Percentiles rank a stretch among this genome's conserved stretches.
Conservation (phyloP, 2,797 vertebrate genomes). For the Tenualosa ilisha region DNA sequence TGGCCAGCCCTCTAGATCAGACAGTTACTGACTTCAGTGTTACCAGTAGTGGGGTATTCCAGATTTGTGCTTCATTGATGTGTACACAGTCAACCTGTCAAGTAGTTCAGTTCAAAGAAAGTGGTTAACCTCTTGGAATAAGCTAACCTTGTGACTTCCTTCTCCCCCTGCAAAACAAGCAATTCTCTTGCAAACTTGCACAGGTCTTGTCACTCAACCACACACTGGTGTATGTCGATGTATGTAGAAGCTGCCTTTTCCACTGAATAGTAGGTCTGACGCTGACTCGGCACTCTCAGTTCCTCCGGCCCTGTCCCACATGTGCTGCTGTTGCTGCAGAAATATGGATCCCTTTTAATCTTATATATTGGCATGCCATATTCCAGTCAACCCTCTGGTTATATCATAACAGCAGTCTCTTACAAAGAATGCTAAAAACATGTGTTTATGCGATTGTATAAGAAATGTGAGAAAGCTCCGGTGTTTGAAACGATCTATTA, state of each 20-base stretch:
- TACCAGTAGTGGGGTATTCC: background rate
- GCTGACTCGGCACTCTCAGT: background rate
- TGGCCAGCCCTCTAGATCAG: background rate
- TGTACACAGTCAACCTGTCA: no score
- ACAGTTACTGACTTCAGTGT: background rate
- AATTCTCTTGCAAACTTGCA: no score
- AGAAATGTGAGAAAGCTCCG: background rate
- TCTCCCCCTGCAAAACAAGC: no score
- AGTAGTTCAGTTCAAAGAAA: no score
- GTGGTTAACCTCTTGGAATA: no score
- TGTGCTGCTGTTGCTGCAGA: background rate
- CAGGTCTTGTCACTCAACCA: no score
- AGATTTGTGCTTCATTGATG: no score
- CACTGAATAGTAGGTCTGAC: background rate
- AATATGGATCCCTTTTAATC: background rate
- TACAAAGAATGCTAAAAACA: background rate
- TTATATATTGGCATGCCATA: background rate
- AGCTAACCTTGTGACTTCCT: no score
- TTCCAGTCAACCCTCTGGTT: background rate
- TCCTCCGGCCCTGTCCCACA: background rate
- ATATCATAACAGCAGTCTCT: background rate
- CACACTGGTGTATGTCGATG: no score
- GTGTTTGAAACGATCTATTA: background rate
- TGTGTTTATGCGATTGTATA: background rate
- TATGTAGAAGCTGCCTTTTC: background rate